Conservation (phyloP, 1,140 invertebrate species). For the Holcopasites calliopsidis region DNA sequence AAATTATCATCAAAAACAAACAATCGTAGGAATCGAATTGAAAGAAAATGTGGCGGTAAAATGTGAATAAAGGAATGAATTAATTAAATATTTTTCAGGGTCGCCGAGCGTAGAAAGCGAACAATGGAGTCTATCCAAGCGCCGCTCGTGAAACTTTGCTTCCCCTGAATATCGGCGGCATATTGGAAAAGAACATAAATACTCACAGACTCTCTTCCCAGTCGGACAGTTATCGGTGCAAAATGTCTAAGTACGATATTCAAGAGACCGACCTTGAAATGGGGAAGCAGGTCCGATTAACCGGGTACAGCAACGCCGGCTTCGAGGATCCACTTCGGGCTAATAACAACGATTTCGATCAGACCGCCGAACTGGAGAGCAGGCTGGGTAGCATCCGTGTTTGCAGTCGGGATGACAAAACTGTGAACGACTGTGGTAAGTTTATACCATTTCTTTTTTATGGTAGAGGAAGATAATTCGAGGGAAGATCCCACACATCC, state of each 20-base stretch:
- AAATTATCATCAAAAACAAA: neutral
- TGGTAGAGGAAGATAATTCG: too few species aligned
- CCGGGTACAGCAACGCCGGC: constrained; percentile 65
- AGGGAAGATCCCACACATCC: too few species aligned
- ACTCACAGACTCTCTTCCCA: neutral
- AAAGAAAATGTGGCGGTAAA: constrained; percentile 16
- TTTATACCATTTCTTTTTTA: neutral
- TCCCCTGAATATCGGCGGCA: constrained; percentile 6
- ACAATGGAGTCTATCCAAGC: constrained; percentile 50
- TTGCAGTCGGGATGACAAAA: constrained; percentile 56
- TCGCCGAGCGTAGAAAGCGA: constrained; percentile 10
- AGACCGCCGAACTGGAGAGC: constrained; percentile 57
- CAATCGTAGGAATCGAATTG: neutral
- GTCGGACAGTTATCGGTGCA: neutral
- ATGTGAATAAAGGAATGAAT: neutral
- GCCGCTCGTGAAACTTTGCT: neutral
- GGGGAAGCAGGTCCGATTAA: constrained; percentile 67
- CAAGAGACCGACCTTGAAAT: constrained; percentile 67
- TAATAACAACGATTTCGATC: constrained; percentile 48
- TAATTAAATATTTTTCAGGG: constrained; percentile 35
- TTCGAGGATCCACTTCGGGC: constrained; percentile 62
- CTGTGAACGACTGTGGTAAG: constrained; percentile 57
- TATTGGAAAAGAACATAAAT: neutral
- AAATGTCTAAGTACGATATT: constrained; percentile 74
- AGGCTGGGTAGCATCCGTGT: constrained; percentile 50